Conservation (phyloP, 2,113 vertebrate genomes). For the Crocuta crocuta region DNA sequence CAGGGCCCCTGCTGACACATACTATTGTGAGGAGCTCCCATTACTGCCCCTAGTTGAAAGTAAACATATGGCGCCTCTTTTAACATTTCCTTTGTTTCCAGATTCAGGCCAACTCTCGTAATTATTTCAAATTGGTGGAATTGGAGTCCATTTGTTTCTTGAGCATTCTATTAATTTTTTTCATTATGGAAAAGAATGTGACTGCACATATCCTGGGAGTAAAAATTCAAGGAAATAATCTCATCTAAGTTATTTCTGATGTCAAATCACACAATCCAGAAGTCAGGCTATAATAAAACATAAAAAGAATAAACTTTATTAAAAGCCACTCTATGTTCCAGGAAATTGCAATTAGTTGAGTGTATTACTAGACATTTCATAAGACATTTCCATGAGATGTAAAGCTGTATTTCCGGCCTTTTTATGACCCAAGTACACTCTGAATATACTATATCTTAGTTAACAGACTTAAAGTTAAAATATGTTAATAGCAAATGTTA, state of each 20-base stretch:
- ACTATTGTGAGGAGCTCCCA: background rate
- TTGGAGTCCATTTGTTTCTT: constrained; percentile 52
- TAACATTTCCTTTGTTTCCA: constrained; percentile 55
- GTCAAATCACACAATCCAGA: constrained; percentile 69
- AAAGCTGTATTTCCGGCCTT: constrained; percentile 63
- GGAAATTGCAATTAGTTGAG: constrained; percentile 76
- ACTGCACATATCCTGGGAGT: constrained; percentile 64
- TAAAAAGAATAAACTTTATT: constrained; percentile 74
- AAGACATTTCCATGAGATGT: constrained; percentile 67
- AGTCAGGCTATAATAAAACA: constrained; percentile 59
- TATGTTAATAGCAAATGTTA: constrained; percentile 69
- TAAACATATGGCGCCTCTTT: constrained; percentile 6
- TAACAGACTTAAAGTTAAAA: constrained; percentile 71
- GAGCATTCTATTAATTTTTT: constrained; percentile 65
- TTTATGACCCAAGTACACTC: constrained; percentile 61
- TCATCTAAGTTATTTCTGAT: constrained; percentile 75
- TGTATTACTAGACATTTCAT: constrained; percentile 70
- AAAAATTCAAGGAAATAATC: constrained; percentile 79
- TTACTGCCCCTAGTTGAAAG: background rate
- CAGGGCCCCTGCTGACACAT: background rate
- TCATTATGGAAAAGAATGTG: constrained; percentile 63
- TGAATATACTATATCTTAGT: constrained; percentile 63
- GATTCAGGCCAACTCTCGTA: background rate
- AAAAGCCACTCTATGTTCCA: constrained; percentile 74
- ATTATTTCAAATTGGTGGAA: constrained; percentile 48